Base-by-base conservation (phyloP, 2,797 vertebrate genomes). In the Acanthurus tractus region DNA sequence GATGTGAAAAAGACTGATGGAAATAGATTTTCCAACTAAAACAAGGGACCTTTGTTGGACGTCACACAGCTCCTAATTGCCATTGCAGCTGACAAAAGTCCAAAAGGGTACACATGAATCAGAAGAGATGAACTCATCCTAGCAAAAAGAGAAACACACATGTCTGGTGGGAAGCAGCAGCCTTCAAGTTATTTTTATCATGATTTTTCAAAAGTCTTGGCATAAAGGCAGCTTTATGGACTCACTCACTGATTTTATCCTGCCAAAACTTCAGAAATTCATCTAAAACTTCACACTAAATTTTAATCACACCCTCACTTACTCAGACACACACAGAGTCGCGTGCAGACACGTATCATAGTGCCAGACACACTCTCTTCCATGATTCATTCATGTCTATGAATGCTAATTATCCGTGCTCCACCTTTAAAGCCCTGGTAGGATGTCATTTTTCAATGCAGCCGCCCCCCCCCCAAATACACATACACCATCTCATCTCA, bases 321-420 rank as follows among this genome's bases (percentile, higher is more conserved):
- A 50, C 34, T 54, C 12, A 38, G 2, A 49, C 11, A 34, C 44
- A 58, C 50, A 36, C 65, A 55, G 45, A 65, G 57, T 10, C 13
- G 50, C 57, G 22, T 42, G 23, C 53, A 34, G 72, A 29, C 53
- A 63, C 34, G 20, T 29, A 59, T 56, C 61, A 20, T 15, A 17
- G 17, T 50, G 15, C 14, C 63, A 76, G 46, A 74, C 63, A 56
- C 73, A 58, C 40, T 53, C 53, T 34, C 29, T 34, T 34, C 29
- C 29, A 34, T 34, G 29, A 34, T 34, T 34, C 29, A 34, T 63
- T 62, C 65, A 76, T 78, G 70, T 82, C 70, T 38, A 29, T 67
- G 68, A 81, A 83, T 79, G 76, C 59, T 84, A 76, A 88, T 88
- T 85, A 89, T 83, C 70, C 76, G 62, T 45, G 61, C 75, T 81